phyloP scores from a whole-genome alignment of 2,113 vertebrate species.

The Cyphomyrus plagiostoma region DNA sequence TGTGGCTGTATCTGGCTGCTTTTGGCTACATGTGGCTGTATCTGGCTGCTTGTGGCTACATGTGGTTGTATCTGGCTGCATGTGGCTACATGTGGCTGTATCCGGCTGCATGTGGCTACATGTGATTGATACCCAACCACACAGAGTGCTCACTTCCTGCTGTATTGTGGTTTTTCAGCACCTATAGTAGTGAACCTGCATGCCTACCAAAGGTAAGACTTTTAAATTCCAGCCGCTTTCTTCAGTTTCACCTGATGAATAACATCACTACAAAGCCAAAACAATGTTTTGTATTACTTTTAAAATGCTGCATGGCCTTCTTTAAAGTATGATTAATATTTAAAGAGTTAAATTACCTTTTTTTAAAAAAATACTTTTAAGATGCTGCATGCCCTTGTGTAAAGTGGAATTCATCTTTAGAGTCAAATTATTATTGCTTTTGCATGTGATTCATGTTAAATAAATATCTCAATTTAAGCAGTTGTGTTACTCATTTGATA shows the following conservation, averaged over 20 bases:
- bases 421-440: too few species aligned
- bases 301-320: background rate
- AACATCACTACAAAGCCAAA: background rate
- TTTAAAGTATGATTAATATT: too few species aligned
- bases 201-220: background rate
- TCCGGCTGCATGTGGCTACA: background rate
- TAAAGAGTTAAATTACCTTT: too few species aligned
- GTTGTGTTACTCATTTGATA: too few species aligned
- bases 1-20: background rate
- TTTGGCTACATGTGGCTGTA: too few species aligned
- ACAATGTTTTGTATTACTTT: background rate
- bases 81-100: too few species aligned
- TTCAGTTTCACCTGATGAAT: background rate
- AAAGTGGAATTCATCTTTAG: too few species aligned
- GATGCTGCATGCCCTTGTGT: too few species aligned
- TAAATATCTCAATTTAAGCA: too few species aligned
- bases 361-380: too few species aligned
- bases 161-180: background rate
- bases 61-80: too few species aligned
- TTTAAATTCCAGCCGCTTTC: background rate
- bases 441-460: too few species aligned
- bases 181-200: background rate
- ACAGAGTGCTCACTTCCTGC: background rate
- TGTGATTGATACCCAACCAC: background rate
- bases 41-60: background rate